A percentile compares a stretch with the other conserved stretches of the same genome.
These are phyloP conservation scores for Leptarthrus brevirostris DNA, from an alignment of 2,888 invertebrate genomes.

Conservation along the genomic window DNA sequence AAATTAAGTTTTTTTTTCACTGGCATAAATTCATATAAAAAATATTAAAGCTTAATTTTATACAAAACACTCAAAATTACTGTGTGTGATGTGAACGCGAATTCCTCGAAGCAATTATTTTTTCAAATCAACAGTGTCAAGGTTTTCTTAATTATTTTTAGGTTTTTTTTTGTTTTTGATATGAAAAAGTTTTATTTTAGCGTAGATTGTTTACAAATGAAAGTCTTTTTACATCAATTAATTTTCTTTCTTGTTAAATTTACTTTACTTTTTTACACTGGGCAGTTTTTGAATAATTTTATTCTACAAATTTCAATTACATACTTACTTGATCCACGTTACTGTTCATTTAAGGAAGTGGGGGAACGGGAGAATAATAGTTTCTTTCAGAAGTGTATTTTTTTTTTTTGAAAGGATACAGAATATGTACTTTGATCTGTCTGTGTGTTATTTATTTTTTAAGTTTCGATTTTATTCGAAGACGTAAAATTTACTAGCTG, in stretches of 20 bases:
- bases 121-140: conserved; percentile 26
- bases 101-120: neutral
- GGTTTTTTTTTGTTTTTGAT: conserved; percentile 24
- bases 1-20: neutral
- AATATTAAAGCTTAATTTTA: conserved; percentile 19
- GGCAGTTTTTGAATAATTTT: conserved; percentile 19
- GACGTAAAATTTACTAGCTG: no score
- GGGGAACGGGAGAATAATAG: no score
- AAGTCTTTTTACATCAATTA: conserved; percentile 18
- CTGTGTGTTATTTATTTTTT: no score
- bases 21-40: conserved; percentile 24
- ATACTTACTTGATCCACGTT: conserved; percentile 5
- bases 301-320: neutral
- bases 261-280: conserved; percentile 27
- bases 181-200: conserved; percentile 34
- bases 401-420: no score
- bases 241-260: neutral
- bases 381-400: no score
- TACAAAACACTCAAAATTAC: neutral
- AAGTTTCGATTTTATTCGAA: no score
- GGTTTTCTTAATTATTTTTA: neutral
- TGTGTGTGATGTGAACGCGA: neutral
- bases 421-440: no score
- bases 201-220: neutral
- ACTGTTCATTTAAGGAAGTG: no score